Base-by-base conservation (phyloP, 2,888 invertebrate species). In the Galeopsomyia nigrocyanea region DNA sequence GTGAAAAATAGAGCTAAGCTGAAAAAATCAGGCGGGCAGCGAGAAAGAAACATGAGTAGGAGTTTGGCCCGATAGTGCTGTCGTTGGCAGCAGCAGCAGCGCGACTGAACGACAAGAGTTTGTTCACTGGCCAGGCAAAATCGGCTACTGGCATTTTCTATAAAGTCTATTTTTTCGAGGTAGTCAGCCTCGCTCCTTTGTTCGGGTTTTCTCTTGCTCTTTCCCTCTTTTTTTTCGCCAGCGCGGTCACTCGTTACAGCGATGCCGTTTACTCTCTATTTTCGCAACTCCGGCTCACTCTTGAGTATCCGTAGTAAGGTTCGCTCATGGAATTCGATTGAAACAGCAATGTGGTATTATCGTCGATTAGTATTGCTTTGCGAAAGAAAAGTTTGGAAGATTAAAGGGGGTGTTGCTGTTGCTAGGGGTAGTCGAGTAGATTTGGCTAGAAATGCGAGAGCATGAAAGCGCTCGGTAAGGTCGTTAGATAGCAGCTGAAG, bases 61-160 rank as follows among this genome's bases (percentile, higher is more conserved):
- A 39, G 39, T 7, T 39, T 7, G 39, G 10, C 7, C 39, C 39
- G 39, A 39, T 39, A 39, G 10, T 39, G 39, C 73, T 69, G 73
- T 69, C 66, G 56, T 16, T 69, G 60, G 73, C 73, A 73, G 39
- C 13, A 39, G 39, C 39, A 7, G 26, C 26, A 26, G 39, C 39
- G 10, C 39, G 7, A 7, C 39, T 10, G 39, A 39, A 13, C 39
- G 39, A 39, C 39, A 39, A 53, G 73, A 53, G 57, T 73, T 73
- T 73, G 60, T 39, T 68, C 57, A 49, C 21, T 61, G 69, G 68
- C 68, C 56, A 67, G 71, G 74, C 69, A 73, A 75, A 77, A 78
- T 78, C 76, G 76, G 76, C 73, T 75, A 39, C 51, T 62, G 49
- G 73, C 66, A 61, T 67, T 75, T 75, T 77, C 76, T 73, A 75